These are phyloP conservation scores for Eidolon dupreanum DNA, from an alignment of 2,797 vertebrate genomes.

Conservation along the genomic window DNA sequence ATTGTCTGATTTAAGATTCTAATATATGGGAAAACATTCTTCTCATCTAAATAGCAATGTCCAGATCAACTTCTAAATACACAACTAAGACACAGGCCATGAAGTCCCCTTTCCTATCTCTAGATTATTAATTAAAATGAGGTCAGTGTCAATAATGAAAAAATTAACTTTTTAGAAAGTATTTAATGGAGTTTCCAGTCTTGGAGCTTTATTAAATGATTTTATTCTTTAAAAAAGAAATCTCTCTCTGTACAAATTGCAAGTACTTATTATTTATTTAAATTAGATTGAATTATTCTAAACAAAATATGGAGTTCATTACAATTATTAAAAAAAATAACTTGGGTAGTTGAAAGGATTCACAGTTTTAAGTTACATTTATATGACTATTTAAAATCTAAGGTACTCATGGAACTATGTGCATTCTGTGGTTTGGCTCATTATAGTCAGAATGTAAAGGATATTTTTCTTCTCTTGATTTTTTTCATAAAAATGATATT, in stretches of 20 bases:
- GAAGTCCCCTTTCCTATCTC: neutral
- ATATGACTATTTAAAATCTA: neutral
- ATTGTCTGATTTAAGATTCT: neutral
- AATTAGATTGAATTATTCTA: neutral
- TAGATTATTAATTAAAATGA: slow-evolving; percentile 82
- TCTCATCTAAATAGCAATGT: neutral
- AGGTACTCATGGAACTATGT: neutral
- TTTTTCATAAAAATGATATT: neutral
- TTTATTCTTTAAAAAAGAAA: slow-evolving; percentile 29
- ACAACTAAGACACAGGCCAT: neutral
- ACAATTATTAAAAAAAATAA: neutral
- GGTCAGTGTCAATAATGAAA: slow-evolving; percentile 70
- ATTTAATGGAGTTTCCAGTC: slow-evolving; percentile 62
- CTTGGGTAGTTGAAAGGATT: neutral
- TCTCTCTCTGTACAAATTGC: neutral
- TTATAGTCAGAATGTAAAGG: neutral
- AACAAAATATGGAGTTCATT: neutral
- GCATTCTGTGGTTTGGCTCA: neutral
- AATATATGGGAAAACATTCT: neutral
- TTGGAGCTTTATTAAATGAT: slow-evolving; percentile 60
- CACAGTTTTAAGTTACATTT: neutral
- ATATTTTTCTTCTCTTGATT: neutral
- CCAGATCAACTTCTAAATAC: neutral
- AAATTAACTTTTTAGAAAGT: slow-evolving; percentile 78
- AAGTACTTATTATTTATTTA: slow-evolving; percentile 23